Evolutionary conservation across 2,113 vertebrate species (phyloP).

Genomic region (Mola mola): DNA sequence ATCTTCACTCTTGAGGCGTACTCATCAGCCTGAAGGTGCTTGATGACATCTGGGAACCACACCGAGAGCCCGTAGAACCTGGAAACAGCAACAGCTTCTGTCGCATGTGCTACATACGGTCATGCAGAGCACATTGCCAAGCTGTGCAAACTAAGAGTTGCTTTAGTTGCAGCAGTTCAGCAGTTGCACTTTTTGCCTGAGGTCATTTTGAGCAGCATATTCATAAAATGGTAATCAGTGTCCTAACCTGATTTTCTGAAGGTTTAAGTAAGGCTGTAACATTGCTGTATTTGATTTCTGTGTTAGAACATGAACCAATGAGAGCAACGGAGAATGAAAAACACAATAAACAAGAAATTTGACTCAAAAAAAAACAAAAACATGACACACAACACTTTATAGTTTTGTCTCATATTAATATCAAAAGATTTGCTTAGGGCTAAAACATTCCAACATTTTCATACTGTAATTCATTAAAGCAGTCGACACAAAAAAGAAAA

Average conservation of each 20-base stretch:
- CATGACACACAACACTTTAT: no score
- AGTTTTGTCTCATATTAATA: not conserved
- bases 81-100: conserved; percentile 37
- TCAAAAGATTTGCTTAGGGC: not conserved
- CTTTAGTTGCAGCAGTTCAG: no score
- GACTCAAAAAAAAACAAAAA: no score
- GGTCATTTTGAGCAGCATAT: not conserved
- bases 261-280: not conserved
- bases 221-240: not conserved
- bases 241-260: no score
- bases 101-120: no score
- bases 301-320: no score
- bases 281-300: no score
- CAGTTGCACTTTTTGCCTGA: no score
- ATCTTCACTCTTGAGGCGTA: conserved; percentile 89
- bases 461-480: conserved; percentile 2
- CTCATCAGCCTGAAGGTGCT: conserved; percentile 92
- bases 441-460: not conserved
- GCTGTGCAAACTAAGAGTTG: no score
- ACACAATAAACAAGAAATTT: no score
- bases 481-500: not conserved
- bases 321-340: no score
- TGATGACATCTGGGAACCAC: conserved; percentile 99
- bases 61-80: conserved; percentile 97
- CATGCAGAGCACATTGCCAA: no score